phyloP scores from a whole-genome alignment of 2,797 vertebrate genomes.

The Apogon hyalosoma region DNA sequence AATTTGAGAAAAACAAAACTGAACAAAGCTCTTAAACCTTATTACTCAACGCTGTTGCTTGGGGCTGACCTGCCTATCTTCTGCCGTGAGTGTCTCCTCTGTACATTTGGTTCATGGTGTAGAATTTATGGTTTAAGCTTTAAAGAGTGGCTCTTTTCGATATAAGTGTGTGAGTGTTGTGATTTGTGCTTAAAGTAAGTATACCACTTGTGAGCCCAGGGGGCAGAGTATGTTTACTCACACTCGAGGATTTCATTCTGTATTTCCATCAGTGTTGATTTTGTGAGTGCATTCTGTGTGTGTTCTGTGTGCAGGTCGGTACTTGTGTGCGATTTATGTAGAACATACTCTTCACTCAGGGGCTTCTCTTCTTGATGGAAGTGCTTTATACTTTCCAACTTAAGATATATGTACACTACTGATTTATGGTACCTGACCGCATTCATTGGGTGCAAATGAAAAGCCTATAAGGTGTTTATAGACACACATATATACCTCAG shows the following conservation, averaged over 20 bases:
- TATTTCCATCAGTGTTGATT: conserved; percentile 38
- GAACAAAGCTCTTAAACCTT: too few relatives aligned
- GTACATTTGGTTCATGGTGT: not conserved
- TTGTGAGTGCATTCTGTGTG: not conserved
- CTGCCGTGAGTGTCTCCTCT: not conserved
- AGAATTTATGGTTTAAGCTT: not conserved
- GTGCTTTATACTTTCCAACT: conserved; percentile 5
- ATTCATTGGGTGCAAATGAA: conserved; percentile 64
- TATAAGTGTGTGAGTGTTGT: conserved; percentile 16
- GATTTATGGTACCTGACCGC: conserved; percentile 42
- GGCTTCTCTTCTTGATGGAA: conserved; percentile 18
- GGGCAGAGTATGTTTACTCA: conserved; percentile 34
- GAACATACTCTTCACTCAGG: conserved; percentile 30
- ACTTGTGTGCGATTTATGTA: conserved; percentile 22
- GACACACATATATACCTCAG: conserved; percentile 54
- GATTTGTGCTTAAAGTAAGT: conserved; percentile 39
- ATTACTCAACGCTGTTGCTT: too few relatives aligned
- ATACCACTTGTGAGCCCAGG: conserved; percentile 20
- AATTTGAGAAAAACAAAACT: too few relatives aligned
- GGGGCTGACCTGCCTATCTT: too few relatives aligned
- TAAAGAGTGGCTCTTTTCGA: conserved; percentile 11
- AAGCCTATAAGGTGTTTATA: conserved; percentile 69
- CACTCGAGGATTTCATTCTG: conserved; percentile 19
- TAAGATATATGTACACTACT: conserved; percentile 31
- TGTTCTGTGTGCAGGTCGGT: not conserved